These are phyloP conservation scores for Caenorhabditis zanzibari DNA, from an alignment of 2,888 invertebrate species.

Conservation along the genomic window DNA sequence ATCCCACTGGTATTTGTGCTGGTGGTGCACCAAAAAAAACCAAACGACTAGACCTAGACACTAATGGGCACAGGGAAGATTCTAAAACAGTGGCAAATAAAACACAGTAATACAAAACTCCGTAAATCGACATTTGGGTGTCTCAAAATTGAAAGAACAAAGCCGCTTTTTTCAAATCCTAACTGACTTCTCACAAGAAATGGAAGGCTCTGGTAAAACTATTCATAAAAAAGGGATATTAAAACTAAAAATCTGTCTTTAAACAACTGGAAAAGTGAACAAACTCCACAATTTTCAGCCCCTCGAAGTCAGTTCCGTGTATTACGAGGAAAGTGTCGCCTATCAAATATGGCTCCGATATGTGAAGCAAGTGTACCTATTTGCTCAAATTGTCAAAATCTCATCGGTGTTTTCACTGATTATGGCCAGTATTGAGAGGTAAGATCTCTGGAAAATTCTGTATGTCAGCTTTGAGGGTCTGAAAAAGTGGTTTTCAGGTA, in stretches of 20 bases:
- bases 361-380: conserved; percentile 70
- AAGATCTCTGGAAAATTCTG: not conserved
- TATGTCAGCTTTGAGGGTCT: too few species aligned
- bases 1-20: conserved; percentile 3
- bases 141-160: too few species aligned
- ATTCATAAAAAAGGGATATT: too few species aligned
- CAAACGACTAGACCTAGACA: not conserved
- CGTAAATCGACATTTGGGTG: too few species aligned
- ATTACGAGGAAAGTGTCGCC: conserved; percentile 72
- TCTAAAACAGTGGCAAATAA: not conserved
- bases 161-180: too few species aligned
- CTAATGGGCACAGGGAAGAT: not conserved
- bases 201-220: too few species aligned
- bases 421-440: conserved; percentile 82
- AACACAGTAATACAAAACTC: too few species aligned
- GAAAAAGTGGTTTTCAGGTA: too few species aligned
- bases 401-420: conserved; percentile 82
- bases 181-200: too few species aligned
- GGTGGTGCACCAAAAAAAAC: conserved; percentile 24
- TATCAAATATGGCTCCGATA: conserved; percentile 77
- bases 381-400: conserved; percentile 81
- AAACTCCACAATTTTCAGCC: conserved; percentile 77
- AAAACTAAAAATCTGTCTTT: too few species aligned
- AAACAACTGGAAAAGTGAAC: too few species aligned
- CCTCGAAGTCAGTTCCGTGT: conserved; percentile 78